Base-by-base conservation (phyloP, 2,797 vertebrate species). In the Melanotaenia pygmaea region DNA sequence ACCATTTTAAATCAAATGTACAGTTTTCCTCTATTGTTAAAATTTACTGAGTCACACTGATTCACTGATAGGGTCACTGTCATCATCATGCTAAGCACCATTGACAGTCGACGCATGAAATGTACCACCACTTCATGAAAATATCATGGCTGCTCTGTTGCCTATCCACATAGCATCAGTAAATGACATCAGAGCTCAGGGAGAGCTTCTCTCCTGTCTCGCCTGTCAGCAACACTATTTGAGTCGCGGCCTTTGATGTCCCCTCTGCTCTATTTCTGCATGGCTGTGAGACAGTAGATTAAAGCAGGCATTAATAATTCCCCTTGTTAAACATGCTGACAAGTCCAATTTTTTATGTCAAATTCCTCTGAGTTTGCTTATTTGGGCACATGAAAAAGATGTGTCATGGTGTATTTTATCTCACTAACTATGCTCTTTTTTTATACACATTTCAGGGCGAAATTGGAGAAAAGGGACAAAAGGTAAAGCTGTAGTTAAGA, bases 391-490 rank as follows among this genome's bases (percentile, higher is more conserved):
- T 59, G 40, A 66, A 74, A 70, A 59, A 68, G 62, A 38, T 16
- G 43, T 67, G 67, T 64, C 37, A 54, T 14, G 37, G 30, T 63
- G 34, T 32, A 32, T 20, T 68, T 8, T 45, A 3, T 54, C 51
- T 76, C 51, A 76, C 20, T 61, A 28, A 85, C 64, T 70, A 59
- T 32, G 37, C 13, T 35, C 5, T 35, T 30, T 56, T 63, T 60
- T 4, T 43, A 32, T 73, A 0, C 12, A 38, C 4, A 59, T 77
- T 67, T 58, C 84, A 95, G 93, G 96, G 96, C 22, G 94, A 93
- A 59, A 91, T 91, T 83, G 96, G 96, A 59, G 96, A 98, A 84
- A 93, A 77, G 0, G 96, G 97, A 16, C 96, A 96, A 77, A 97
- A 98, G 96, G 96, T 98, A 93, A 92, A 70, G 4, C 20, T 30